phyloP scores from a whole-genome alignment of 2,113 vertebrate genomes.

The Acrocephalus kingi region DNA sequence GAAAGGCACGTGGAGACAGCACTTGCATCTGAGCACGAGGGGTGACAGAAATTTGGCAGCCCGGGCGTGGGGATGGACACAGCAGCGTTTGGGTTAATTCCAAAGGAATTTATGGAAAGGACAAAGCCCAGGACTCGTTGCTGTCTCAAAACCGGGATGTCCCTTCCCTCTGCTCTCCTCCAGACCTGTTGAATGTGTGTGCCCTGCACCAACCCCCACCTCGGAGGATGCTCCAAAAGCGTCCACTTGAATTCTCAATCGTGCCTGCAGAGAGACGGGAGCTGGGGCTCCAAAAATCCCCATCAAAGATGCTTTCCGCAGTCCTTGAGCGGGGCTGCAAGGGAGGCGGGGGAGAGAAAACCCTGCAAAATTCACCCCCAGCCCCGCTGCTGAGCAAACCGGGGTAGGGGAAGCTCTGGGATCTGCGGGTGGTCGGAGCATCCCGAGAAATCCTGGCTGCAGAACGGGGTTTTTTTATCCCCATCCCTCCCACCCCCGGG shows the following conservation, averaged over 20 bases:
- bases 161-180: background rate
- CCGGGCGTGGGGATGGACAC: accelerated
- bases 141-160: background rate
- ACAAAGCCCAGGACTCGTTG: background rate
- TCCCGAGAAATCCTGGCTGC: background rate
- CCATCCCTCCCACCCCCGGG: accelerated
- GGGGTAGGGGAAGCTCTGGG: background rate
- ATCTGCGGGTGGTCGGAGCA: background rate
- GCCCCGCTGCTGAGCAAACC: background rate
- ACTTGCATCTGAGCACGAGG: background rate
- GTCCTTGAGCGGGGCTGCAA: background rate
- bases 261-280: background rate
- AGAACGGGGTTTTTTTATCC: accelerated
- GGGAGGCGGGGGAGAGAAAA: background rate
- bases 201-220: accelerated
- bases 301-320: background rate
- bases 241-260: background rate
- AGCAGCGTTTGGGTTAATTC: background rate
- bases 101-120: background rate
- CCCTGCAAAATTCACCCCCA: background rate
- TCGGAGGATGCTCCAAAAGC: background rate
- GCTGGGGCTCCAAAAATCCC: background rate
- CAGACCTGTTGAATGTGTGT: background rate
- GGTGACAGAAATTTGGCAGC: background rate
- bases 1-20: background rate